Evolutionary conservation across 1,140 invertebrate species (phyloP).

Genomic region (Caenorhabditis latens): DNA sequence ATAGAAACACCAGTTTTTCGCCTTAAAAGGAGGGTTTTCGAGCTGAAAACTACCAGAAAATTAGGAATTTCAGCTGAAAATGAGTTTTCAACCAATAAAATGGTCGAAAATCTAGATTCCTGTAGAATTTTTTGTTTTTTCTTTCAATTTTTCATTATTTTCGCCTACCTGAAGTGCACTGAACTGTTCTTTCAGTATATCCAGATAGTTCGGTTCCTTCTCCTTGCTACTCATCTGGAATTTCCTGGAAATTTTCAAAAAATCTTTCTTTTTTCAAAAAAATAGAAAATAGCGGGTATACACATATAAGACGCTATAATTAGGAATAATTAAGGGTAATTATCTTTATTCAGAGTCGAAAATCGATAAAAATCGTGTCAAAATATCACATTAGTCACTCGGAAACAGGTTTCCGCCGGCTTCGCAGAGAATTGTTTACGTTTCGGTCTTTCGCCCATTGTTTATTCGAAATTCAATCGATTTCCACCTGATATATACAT

Average conservation of each 20-base stretch:
- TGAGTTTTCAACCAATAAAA: neutral
- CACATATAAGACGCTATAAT: neutral
- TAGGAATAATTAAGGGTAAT: neutral
- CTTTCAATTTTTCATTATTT: neutral
- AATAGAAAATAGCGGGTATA: neutral
- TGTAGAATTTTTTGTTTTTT: neutral
- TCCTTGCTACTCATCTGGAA: neutral
- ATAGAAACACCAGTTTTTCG: too few relatives aligned
- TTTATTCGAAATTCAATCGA: slow-evolving; percentile 1
- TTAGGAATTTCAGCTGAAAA: too few relatives aligned
- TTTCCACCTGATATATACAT: neutral
- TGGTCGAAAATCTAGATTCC: neutral
- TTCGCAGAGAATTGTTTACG: neutral
- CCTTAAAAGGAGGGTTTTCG: too few relatives aligned
- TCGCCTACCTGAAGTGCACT: slow-evolving; percentile 23
- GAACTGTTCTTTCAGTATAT: slow-evolving; percentile 34
- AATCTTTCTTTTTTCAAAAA: neutral
- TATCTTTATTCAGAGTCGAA: neutral
- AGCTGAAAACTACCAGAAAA: too few relatives aligned
- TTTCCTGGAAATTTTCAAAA: neutral
- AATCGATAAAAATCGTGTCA: neutral
- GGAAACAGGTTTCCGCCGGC: neutral
- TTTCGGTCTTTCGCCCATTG: slow-evolving; percentile 21
- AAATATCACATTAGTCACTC: neutral
- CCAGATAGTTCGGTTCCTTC: neutral